Evolutionary conservation across 2,888 invertebrate genomes (phyloP).

Genomic region (Phaedon cochleariae): DNA sequence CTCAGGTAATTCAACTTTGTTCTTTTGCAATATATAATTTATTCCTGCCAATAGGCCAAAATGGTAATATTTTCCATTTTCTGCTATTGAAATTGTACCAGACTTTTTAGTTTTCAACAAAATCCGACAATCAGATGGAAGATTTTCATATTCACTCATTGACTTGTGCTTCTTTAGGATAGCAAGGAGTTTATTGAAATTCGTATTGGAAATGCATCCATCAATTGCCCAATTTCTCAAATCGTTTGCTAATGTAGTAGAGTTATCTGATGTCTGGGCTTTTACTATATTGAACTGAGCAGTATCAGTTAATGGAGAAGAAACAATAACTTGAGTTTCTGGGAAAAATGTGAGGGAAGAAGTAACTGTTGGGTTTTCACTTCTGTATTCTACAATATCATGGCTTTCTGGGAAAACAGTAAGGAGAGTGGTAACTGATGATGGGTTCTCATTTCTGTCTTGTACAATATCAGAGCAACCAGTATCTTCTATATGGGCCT

Average conservation of each 20-base stretch:
- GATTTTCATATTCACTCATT: conserved; percentile 7
- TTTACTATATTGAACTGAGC: conserved; percentile 1
- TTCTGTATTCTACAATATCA: background rate
- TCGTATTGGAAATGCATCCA: conserved; percentile 9
- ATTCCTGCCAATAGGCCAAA: conserved; percentile 12
- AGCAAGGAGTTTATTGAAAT: conserved; percentile 11
- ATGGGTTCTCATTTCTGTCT: background rate
- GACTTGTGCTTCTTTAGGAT: conserved; percentile 4
- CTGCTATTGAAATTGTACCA: conserved; percentile 9
- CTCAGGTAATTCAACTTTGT: conserved; percentile 1
- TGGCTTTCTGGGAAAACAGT: background rate
- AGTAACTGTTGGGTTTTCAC: background rate
- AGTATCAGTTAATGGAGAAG: conserved; percentile 1
- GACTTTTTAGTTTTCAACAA: background rate
- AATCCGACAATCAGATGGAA: conserved; percentile 19
- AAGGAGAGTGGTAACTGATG: background rate
- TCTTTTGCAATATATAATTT: background rate
- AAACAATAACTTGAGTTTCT: conserved; percentile 7
- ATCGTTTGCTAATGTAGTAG: conserved; percentile 9
- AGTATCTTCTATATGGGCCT: too few relatives aligned
- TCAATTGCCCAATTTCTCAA: conserved; percentile 14
- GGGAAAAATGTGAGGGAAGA: background rate
- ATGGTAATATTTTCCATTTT: conserved; percentile 12
- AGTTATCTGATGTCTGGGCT: background rate
- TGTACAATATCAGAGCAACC: background rate